phyloP scores from a whole-genome alignment of 2,113 vertebrate genomes.

The Octodon degus region DNA sequence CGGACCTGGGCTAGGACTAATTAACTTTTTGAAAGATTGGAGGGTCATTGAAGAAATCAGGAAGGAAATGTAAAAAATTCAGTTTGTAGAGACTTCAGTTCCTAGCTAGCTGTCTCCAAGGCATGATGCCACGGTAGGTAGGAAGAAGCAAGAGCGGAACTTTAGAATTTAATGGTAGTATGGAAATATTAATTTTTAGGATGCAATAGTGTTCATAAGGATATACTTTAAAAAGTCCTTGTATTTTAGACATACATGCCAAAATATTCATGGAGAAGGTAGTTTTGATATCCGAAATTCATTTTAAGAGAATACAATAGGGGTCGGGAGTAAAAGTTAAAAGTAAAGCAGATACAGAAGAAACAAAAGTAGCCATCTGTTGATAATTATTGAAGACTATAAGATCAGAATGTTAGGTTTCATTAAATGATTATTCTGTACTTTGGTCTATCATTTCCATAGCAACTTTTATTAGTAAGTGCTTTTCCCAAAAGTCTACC shows the following conservation, averaged over 20 bases:
- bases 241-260: not conserved
- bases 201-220: not conserved
- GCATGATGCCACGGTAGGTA: no score
- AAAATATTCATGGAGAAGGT: constrained; percentile 7
- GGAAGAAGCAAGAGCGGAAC: no score
- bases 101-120: no score
- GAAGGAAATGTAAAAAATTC: no score
- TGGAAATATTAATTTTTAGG: not conserved
- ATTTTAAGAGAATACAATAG: not conserved
- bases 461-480: not conserved
- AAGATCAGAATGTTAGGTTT: not conserved
- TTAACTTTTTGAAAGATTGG: no score
- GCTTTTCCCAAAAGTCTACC: not conserved
- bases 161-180: not conserved
- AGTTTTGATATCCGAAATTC: not conserved
- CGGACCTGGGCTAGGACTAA: no score
- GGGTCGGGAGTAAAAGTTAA: not conserved
- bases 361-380: not conserved
- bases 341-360: not conserved
- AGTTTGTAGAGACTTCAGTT: no score
- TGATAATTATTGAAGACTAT: not conserved
- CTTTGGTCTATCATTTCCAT: not conserved
- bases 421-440: not conserved
- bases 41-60: no score
- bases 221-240: not conserved